Evolutionary conservation across 2,888 invertebrate species (phyloP), one percentile per base, ranked within the genome.

Genomic region (Aethes cnicana): DNA sequence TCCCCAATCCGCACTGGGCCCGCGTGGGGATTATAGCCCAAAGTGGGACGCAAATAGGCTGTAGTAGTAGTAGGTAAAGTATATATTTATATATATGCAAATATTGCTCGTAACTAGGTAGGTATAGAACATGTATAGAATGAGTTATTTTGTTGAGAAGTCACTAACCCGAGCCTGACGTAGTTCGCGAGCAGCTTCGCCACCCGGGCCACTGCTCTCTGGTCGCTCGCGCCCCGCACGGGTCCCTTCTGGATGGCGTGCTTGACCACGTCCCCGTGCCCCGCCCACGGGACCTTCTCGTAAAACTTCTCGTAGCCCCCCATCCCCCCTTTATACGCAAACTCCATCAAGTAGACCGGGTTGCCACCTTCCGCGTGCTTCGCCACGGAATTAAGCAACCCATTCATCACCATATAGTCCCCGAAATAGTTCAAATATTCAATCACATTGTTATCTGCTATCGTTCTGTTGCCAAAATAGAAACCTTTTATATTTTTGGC

Each of bases 341-440:
- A n/a, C n/a, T n/a, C n/a, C n/a, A n/a, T n/a, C n/a, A n/a, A n/a
- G n/a, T 43, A 43, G 0, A 43, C 32, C 1, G 43, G 43, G 9
- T 43, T 44, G n/a, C 11, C 2, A 1, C 9, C 9, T 12, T 11
- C 25, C 8, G 35, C 25, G 12, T 44, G 25, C 17, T 18, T 44
- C 16, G 33, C 33, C 2, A 7, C 44, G 2, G 44, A 44, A 16
- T 23, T 12, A 0, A 25, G 23, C 16, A 44, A 3, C 8, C 44
- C 44, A 6, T 44, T 33, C 8, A 44, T 6, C 5, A 44, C 25
- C 8, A 44, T 33, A 6, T 25, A 44, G 25, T 44, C 44, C 2
- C 44, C 44, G 8, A 44, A 35, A 18, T 5, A 44, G 23, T 44
- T 44, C 11, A 44, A 11, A 35, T 44, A 44, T 1, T 23, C 44